These are phyloP conservation scores for Ennomos fuscantarius DNA, from an alignment of 2,888 invertebrate species.

Conservation along the genomic window DNA sequence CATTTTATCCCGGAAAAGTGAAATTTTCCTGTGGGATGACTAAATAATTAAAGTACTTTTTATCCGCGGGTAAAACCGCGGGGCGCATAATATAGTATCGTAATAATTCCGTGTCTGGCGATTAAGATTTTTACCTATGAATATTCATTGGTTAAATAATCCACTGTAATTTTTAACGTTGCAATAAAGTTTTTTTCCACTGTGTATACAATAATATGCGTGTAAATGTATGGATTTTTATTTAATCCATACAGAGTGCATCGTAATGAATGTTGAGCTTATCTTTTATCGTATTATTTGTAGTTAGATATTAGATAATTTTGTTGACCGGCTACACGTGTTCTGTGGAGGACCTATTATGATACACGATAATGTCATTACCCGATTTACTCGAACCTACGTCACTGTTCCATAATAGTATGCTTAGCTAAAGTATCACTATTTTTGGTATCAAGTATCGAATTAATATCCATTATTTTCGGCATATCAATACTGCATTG, in stretches of 20 bases:
- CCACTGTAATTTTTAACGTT: conserved; percentile 17
- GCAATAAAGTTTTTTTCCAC: conserved; percentile 25
- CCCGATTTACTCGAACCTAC: conserved; percentile 39
- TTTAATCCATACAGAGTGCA: conserved; percentile 35
- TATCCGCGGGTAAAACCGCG: too few relatives aligned
- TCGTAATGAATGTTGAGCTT: conserved; percentile 57
- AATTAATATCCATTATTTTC: conserved; percentile 2
- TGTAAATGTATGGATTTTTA: conserved; percentile 27
- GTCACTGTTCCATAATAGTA: conserved; percentile 27
- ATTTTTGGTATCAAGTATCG: conserved; percentile 6
- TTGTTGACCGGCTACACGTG: conserved; percentile 44
- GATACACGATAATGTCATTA: conserved; percentile 55
- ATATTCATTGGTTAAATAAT: conserved; percentile 30
- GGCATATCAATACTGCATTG: conserved; percentile 3
- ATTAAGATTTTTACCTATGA: conserved; percentile 18
- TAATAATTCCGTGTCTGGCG: conserved; percentile 29
- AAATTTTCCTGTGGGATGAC: too few relatives aligned
- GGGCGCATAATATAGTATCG: too few relatives aligned
- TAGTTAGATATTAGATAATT: conserved; percentile 46
- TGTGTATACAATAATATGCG: conserved; percentile 11
- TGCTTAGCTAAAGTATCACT: conserved; percentile 8
- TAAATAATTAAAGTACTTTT: too few relatives aligned
- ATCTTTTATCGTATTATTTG: conserved; percentile 66
- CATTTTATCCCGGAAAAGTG: too few relatives aligned
- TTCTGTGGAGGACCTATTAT: conserved; percentile 38